Conservation (phyloP, 2,888 invertebrate genomes). For the Agrotis puta region DNA sequence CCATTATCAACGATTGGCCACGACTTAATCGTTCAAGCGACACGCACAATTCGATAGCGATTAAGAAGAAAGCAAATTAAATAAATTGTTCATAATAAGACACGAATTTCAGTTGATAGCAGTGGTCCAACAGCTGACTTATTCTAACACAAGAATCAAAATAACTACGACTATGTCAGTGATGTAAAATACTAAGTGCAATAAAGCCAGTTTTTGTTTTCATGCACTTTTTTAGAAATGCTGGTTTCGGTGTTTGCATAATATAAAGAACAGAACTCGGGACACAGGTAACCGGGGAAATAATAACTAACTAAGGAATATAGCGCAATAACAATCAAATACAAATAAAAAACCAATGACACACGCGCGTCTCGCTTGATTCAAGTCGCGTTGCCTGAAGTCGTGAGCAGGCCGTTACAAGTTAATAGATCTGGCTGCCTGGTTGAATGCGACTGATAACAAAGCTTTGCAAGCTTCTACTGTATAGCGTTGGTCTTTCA, state of each 20-base stretch:
- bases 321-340: background rate
- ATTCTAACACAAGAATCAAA: no score
- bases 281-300: no score
- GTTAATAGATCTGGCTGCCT: constrained; percentile 45
- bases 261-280: no score
- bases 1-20: constrained; percentile 28
- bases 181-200: no score
- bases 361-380: background rate
- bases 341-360: background rate
- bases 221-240: no score
- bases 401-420: constrained; percentile 8
- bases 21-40: background rate
- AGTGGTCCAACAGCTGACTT: background rate
- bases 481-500: constrained; percentile 52
- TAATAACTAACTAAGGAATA: no score
- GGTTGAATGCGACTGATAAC: constrained; percentile 58
- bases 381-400: background rate
- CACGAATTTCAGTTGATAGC: background rate
- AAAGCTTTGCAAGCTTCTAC: constrained; percentile 50
- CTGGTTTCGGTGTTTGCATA: no score
- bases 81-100: background rate
- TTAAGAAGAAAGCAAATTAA: background rate
- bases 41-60: background rate
- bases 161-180: no score
- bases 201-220: no score